Evolutionary conservation across 2,888 invertebrate species (phyloP).

Genomic region (Cancer borealis): DNA sequence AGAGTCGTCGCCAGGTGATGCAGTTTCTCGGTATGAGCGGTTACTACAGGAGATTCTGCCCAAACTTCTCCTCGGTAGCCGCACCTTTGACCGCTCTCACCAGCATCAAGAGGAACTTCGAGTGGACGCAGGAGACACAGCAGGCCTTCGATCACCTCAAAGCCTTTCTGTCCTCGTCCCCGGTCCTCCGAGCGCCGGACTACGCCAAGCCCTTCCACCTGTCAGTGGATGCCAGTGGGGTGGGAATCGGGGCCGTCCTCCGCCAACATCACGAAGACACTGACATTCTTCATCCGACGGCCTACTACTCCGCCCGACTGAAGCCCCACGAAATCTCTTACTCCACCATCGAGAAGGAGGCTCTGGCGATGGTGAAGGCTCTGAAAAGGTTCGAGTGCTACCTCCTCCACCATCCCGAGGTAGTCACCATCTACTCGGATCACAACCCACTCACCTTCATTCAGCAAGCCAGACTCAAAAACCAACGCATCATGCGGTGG

Average conservation of each 20-base stretch:
- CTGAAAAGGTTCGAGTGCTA: not conserved
- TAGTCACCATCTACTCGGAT: not conserved
- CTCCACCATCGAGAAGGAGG: conserved; percentile 53
- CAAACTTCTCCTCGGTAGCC: not conserved
- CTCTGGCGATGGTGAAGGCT: not conserved
- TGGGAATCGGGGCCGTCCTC: conserved; percentile 45
- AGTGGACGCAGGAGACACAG: not conserved
- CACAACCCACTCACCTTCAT: conserved; percentile 49
- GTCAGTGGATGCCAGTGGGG: conserved; percentile 21
- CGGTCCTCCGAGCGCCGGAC: conserved; percentile 3
- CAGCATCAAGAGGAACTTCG: not conserved
- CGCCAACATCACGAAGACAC: not conserved
- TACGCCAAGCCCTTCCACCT: not conserved
- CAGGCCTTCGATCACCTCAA: not conserved
- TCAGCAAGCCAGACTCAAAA: not conserved
- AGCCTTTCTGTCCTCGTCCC: not conserved
- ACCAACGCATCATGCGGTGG: not conserved
- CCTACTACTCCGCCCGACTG: not conserved
- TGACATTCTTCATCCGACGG: not conserved
- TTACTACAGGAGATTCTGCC: not conserved
- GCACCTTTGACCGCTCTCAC: conserved; percentile 22
- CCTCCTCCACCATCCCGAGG: not conserved
- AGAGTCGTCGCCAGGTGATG: not conserved
- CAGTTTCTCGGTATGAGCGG: conserved; percentile 23
- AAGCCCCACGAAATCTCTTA: conserved; percentile 26